Base-by-base conservation (phyloP, 2,113 vertebrate genomes). In the Peucedramus taeniatus region DNA sequence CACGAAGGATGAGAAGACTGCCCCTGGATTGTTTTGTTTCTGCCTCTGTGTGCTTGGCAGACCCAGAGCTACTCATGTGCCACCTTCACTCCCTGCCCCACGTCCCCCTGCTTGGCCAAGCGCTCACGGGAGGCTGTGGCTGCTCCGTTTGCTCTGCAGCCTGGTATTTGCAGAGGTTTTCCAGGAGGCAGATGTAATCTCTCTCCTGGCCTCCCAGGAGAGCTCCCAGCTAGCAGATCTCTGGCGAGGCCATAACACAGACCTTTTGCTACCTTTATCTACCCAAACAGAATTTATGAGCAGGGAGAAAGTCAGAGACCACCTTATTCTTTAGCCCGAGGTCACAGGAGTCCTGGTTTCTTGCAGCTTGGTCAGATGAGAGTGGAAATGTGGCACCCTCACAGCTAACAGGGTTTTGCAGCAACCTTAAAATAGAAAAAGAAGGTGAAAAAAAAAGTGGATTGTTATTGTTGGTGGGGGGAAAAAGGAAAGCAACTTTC, bases 121-220 rank as follows among this genome's bases (percentile, higher is more conserved):
- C 1, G 59, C 60, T 83, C 89, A 7, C 31, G 5, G 44, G 65
- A 85, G 69, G 69, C 56, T 51, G 42, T 35, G 75, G 54, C 84
- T 75, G 56, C 65, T 89, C 60, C 0, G 0, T 59, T 88, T 79
- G 61, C 68, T 18, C 83, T 60, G 53, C 81, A 93, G 89, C 74
- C 74, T 93, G 93, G 35, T 39, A 87, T 96, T 96, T 96, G 51
- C 87, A 87, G 77, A 89, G 84, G 42, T 85, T 96, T 95, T 89
- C 65, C 51, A 65, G 65, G 44, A 93, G 61, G 78, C 40, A 87
- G 87, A 56, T 91, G 70, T 47, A 93, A 93, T 94, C 60, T 88
- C 79, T 70, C 30, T 66, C 26, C 71, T 59, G 56, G 16, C 22
- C 40, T 93, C 95, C 91, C 83, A 66, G 72, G 91, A 96, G 91